Percentiles rank a stretch among this genome's conserved stretches.
Conservation (phyloP, 2,113 vertebrate species). For the Crocuta crocuta region DNA sequence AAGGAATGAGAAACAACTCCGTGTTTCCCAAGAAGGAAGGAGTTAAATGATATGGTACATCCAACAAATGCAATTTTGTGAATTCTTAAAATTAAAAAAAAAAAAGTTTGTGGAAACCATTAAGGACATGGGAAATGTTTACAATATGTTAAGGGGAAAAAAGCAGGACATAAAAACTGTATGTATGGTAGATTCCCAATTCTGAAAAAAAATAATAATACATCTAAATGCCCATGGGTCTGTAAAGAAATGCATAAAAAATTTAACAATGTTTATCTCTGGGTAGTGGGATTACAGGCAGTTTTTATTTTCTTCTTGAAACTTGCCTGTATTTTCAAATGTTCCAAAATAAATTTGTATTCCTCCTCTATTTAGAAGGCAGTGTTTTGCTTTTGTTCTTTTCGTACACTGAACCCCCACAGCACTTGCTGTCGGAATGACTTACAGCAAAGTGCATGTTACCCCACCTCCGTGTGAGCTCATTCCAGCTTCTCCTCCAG, state of each 20-base stretch:
- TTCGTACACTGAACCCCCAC: neutral
- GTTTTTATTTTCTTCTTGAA: conserved; percentile 65
- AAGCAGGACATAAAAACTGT: conserved; percentile 27
- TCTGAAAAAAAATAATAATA: conserved; percentile 65
- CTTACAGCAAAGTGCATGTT: neutral
- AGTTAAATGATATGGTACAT: neutral
- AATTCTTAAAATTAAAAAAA: conserved; percentile 44
- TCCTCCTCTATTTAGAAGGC: conserved; percentile 11
- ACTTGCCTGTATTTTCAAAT: conserved; percentile 29
- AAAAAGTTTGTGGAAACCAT: neutral
- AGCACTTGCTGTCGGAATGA: conserved; percentile 36
- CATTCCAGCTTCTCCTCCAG: fast-evolving
- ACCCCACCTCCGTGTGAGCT: neutral
- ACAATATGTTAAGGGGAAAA: neutral
- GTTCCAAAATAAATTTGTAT: conserved; percentile 22
- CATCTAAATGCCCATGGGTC: conserved; percentile 55
- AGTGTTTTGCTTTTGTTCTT: conserved; percentile 24
- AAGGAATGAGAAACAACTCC: neutral
- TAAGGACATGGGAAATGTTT: neutral
- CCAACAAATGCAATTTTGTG: neutral
- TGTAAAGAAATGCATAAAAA: conserved; percentile 67
- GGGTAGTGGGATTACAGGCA: conserved; percentile 26
- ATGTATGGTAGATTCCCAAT: conserved; percentile 34
- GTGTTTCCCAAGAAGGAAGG: neutral
- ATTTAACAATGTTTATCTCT: conserved; percentile 66